phyloP scores from a whole-genome alignment of 1,140 invertebrate genomes.

The Heliconius himera region DNA sequence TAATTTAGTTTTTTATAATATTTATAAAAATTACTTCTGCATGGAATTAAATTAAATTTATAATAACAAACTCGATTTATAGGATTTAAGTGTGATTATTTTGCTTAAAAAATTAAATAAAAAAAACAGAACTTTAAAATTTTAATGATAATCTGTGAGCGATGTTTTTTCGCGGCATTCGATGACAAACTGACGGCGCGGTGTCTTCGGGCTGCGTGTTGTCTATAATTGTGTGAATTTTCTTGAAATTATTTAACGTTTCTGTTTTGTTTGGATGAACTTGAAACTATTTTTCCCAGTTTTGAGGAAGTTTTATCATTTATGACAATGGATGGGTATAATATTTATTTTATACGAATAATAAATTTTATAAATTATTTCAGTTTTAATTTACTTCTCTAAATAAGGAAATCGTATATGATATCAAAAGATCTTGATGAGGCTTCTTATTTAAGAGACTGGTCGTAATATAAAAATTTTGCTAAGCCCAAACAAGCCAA shows the following conservation, averaged over 20 bases:
- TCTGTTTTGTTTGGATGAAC: slow-evolving; percentile 35
- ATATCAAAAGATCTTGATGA: background rate
- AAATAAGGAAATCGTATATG: background rate
- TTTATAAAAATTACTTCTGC: slow-evolving; percentile 2
- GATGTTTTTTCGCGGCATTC: slow-evolving; percentile 33
- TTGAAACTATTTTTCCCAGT: slow-evolving; percentile 36
- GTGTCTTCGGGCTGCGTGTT: background rate
- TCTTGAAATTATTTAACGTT: slow-evolving; percentile 21
- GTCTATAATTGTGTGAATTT: slow-evolving; percentile 24
- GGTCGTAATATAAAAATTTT: background rate
- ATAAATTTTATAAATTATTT: background rate
- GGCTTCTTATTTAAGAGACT: background rate
- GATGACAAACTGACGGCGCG: slow-evolving; percentile 29
- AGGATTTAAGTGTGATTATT: background rate
- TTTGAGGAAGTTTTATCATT: slow-evolving; percentile 23
- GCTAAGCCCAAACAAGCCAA: too few species aligned
- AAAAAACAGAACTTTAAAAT: background rate
- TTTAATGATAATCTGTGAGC: background rate
- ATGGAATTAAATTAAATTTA: background rate
- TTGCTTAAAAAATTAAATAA: background rate
- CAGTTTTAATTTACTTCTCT: background rate
- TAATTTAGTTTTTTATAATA: background rate
- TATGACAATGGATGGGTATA: slow-evolving; percentile 21
- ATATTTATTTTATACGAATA: background rate
- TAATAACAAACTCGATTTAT: background rate